Evolutionary conservation across 2,888 invertebrate species (phyloP).

Genomic region (Callosobruchus maculatus): DNA sequence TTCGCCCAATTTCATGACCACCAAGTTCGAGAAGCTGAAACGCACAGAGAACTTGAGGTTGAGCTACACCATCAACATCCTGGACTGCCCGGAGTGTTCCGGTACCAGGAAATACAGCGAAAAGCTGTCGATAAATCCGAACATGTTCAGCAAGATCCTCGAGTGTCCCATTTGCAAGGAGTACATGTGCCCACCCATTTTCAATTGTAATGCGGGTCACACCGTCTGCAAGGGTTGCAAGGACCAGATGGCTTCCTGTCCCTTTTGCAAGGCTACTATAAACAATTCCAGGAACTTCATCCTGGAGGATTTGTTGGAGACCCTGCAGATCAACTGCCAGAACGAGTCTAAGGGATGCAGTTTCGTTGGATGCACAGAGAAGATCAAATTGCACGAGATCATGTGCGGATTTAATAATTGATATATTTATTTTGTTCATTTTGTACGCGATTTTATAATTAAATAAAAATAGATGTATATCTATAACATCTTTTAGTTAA

Average conservation of each 20-base stretch:
- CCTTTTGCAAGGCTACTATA: slow-evolving; percentile 31
- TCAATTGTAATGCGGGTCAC: slow-evolving; percentile 37
- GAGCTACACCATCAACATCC: slow-evolving; percentile 12
- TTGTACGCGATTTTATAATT: too few species aligned
- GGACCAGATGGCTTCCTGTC: slow-evolving; percentile 27
- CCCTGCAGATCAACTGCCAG: slow-evolving; percentile 32
- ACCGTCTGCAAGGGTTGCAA: slow-evolving; percentile 36
- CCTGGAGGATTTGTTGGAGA: slow-evolving; percentile 32
- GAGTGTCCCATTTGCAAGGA: slow-evolving; percentile 41
- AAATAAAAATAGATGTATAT: too few species aligned
- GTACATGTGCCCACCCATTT: slow-evolving; percentile 38
- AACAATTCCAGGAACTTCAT: slow-evolving; percentile 33
- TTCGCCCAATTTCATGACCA: slow-evolving; percentile 17
- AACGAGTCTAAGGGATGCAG: slow-evolving; percentile 29
- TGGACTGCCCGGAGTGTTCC: neutral
- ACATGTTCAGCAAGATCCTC: slow-evolving; percentile 12
- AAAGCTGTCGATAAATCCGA: slow-evolving; percentile 5
- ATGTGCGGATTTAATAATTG: slow-evolving; percentile 14
- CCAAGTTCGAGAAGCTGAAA: slow-evolving; percentile 11
- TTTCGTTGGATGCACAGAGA: slow-evolving; percentile 19
- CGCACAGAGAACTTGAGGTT: slow-evolving; percentile 10
- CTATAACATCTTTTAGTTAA: too few species aligned
- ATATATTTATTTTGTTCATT: neutral
- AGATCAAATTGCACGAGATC: slow-evolving; percentile 21
- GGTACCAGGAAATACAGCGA: neutral